These are phyloP conservation scores for Etia nguti DNA, from an alignment of 2,113 vertebrate species.

Conservation along the genomic window DNA sequence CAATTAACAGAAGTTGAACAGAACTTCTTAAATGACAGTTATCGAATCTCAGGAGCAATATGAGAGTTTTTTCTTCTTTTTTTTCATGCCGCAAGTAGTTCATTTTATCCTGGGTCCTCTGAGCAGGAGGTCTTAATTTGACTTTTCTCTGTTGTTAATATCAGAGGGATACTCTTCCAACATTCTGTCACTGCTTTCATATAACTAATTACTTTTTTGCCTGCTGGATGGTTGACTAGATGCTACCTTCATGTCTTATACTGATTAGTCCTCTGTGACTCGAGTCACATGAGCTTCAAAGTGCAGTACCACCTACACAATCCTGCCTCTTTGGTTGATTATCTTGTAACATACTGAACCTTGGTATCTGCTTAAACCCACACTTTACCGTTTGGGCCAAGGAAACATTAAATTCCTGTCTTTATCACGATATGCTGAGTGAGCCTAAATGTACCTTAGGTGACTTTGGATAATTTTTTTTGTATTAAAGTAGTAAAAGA, in stretches of 20 bases:
- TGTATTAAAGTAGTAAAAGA: neutral
- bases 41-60: slow-evolving; percentile 21
- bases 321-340: neutral
- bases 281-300: slow-evolving; percentile 13
- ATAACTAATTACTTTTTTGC: slow-evolving; percentile 39
- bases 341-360: neutral
- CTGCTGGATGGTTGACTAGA: slow-evolving; percentile 20
- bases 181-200: neutral
- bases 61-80: neutral
- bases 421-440: neutral
- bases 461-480: neutral
- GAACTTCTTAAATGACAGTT: slow-evolving; percentile 39
- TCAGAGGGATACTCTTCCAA: neutral
- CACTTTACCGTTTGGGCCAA: neutral
- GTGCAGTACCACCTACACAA: neutral
- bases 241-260: slow-evolving; percentile 46
- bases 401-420: neutral
- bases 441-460: neutral
- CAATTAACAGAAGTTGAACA: slow-evolving; percentile 34
- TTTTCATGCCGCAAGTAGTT: neutral
- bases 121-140: slow-evolving; percentile 29
- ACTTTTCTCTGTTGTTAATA: slow-evolving; percentile 6
- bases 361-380: neutral
- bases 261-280: slow-evolving; percentile 29
- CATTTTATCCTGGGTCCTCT: neutral